Evolutionary conservation across 2,888 invertebrate species (phyloP), one percentile per base, ranked within the genome.

Genomic region (Papilio protenor): DNA sequence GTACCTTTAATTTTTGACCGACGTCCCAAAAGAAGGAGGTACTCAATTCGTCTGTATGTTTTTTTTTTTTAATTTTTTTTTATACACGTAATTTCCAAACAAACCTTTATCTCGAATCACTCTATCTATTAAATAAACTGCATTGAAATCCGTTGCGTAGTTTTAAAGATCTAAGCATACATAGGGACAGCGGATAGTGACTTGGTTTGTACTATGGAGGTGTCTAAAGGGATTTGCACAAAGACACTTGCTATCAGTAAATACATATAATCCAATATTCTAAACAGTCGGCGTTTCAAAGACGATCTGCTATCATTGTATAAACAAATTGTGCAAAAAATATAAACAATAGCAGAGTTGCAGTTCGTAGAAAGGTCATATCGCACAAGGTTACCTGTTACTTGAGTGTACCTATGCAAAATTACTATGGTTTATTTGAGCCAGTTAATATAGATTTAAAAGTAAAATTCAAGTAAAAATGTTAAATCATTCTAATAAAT

Each of bases 311-410:
- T 61, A 61, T 61, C 61, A 16, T 64, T 64, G 64, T 33, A 0
- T 40, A 64, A 64, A 64, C 64, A 64, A 64, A 64, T 64, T 40
- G 18, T 64, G 64, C 64, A 64, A 64, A 64, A 23, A 40, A 64
- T 16, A 3, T 64, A 40, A 64, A 64, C 64, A 64, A 64, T 10
- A 40, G 64, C 18, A 2, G 16, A 8, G 33, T 40, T 3, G 18
- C 2, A 40, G 10, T 64, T 64, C 64, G 5, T 40, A 64, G 64
- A 64, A 64, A 64, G 64, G 40, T 64, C 64, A 64, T 23, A 40
- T 40, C n/a, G 33, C 64, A 11, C 33, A 64, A 64, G 64, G 64
- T 64, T 64, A 64, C 64, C 64, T 64, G 40, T 40, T 64, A 33
- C 27, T 33, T 33, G 4, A 64, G 18, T 64, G 33, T 16, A 12